Conservation (phyloP, 2,113 vertebrate species). For the Pelusios castaneus region DNA sequence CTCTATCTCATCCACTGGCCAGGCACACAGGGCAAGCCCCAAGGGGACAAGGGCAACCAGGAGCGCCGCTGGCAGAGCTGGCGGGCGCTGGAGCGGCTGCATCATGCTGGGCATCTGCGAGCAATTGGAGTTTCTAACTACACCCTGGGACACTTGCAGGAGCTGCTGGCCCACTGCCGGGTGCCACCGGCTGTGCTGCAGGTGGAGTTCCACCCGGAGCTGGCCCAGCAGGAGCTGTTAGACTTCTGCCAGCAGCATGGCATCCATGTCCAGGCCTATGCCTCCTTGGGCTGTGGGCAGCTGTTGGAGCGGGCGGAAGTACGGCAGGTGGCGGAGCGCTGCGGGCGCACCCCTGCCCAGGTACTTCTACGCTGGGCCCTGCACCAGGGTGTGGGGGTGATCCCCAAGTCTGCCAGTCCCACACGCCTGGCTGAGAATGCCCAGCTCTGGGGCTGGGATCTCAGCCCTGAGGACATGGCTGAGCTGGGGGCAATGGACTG, state of each 20-base stretch:
- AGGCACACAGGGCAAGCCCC: constrained; percentile 78
- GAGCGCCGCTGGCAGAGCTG: constrained; percentile 79
- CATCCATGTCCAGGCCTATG: constrained; percentile 85
- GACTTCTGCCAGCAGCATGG: constrained; percentile 71
- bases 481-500: constrained; percentile 75
- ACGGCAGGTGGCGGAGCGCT: constrained; percentile 68
- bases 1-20: constrained; percentile 88
- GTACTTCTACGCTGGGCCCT: constrained; percentile 84
- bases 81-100: constrained; percentile 78
- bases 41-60: constrained; percentile 74
- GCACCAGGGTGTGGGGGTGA: constrained; percentile 79
- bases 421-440: constrained; percentile 75
- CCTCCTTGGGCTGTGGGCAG: constrained; percentile 80
- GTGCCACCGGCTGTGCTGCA: constrained; percentile 78
- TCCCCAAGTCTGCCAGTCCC: constrained; percentile 81
- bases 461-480: constrained; percentile 74
- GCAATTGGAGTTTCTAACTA: constrained; percentile 88
- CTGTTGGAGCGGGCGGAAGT: constrained; percentile 75
- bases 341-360: constrained; percentile 76
- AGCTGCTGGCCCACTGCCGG: constrained; percentile 75
- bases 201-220: constrained; percentile 84
- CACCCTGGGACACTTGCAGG: constrained; percentile 77
- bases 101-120: constrained; percentile 76
- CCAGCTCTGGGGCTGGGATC: constrained; percentile 78
- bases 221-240: constrained; percentile 78